Conservation (phyloP, 2,888 invertebrate species). For the Agrotis clavis region DNA sequence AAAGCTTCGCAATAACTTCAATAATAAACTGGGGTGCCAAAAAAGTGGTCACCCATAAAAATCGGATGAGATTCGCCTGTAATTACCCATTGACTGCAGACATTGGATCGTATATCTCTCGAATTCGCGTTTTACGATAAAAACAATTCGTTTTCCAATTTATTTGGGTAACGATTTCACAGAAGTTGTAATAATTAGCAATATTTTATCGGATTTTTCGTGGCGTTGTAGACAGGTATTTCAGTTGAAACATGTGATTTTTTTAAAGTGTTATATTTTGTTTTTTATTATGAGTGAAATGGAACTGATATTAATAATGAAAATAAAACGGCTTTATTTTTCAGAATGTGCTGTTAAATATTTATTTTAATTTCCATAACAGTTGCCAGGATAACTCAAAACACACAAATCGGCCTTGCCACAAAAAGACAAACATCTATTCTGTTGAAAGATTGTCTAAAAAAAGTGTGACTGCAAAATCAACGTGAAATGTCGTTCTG, state of each 20-base stretch:
- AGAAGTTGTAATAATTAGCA: conserved; percentile 51
- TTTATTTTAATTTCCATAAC: not conserved
- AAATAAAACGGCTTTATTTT: not conserved
- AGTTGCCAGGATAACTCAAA: not conserved
- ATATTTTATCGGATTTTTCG: conserved; percentile 45
- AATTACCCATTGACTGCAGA: conserved; percentile 71
- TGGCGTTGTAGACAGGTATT: conserved; percentile 9
- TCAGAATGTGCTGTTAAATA: not conserved
- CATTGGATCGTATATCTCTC: conserved; percentile 60
- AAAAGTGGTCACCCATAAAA: conserved; percentile 63
- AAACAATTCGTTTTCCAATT: conserved; percentile 64
- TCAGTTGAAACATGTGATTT: not conserved
- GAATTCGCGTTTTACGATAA: conserved; percentile 57
- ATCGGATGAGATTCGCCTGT: conserved; percentile 63
- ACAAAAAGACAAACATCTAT: no score
- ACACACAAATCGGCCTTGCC: no score
- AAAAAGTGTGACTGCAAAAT: no score
- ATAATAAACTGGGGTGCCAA: conserved; percentile 58
- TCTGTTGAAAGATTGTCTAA: no score
- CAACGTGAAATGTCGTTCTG: no score
- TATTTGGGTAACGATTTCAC: conserved; percentile 51
- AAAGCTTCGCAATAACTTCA: conserved; percentile 52
- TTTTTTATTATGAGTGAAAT: not conserved
- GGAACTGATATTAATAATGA: no score
- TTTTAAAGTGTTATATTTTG: not conserved